phyloP scores from a whole-genome alignment of 2,888 invertebrate species.

The Bombylius discolor region DNA sequence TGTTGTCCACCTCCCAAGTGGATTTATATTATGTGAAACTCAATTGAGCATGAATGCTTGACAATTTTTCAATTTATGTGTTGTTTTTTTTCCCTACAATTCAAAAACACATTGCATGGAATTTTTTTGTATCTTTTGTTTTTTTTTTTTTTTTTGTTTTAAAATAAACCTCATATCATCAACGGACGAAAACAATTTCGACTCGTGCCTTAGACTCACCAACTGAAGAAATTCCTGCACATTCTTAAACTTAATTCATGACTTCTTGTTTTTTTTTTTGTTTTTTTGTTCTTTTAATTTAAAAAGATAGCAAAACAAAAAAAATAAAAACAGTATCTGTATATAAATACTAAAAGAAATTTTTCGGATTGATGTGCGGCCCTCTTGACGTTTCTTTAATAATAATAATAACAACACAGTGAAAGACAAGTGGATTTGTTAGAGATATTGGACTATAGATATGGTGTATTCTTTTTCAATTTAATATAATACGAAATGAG shows the following conservation, averaged over 20 bases:
- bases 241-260: too few relatives aligned
- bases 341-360: too few relatives aligned
- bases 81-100: not conserved
- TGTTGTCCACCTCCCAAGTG: not conserved
- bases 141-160: too few relatives aligned
- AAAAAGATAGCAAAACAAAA: too few relatives aligned
- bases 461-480: not conserved
- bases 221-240: too few relatives aligned
- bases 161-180: too few relatives aligned
- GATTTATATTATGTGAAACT: not conserved
- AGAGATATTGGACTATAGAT: not conserved
- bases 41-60: conserved; percentile 4
- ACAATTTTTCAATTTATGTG: conserved; percentile 4
- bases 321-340: too few relatives aligned
- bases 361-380: not conserved
- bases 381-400: conserved; percentile 8
- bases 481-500: too few relatives aligned
- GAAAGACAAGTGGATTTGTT: conserved; percentile 7
- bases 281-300: too few relatives aligned
- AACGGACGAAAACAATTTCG: not conserved
- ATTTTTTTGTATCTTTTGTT: too few relatives aligned
- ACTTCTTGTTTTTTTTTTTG: too few relatives aligned
- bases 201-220: not conserved
- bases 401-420: not conserved
- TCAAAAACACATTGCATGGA: not conserved